Base-by-base conservation (phyloP, 2,888 invertebrate species). In the Lomographa bimaculata region DNA sequence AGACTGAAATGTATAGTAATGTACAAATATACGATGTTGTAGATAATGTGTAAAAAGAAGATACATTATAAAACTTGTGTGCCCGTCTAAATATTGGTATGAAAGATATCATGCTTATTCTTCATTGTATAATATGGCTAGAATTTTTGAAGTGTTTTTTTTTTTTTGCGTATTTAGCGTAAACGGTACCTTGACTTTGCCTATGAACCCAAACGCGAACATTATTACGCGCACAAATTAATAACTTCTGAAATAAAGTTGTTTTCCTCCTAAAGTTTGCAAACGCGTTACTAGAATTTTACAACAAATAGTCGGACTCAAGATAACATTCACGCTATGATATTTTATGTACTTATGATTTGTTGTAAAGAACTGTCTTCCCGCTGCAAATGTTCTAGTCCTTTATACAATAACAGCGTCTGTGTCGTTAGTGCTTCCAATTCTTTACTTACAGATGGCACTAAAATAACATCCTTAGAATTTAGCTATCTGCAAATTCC, bases 1-100 rank as follows among this genome's bases (percentile, higher is more conserved):
- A 76, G 81, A 81, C 80, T 81, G 81, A 80, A 69, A 71, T 76
- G 70, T 74, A 72, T 75, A 75, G 64, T 75, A 62, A 64, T 69
- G 71, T 76, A 76, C 71, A 73, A 68, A 71, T 72, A 64, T 71
- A 64, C 78, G 69, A 71, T 74, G 70, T 41, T 78, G 59, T 74
- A 73, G 71, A 75, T 66, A 66, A 49, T 64, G 61, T 79, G 74
- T 79, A 74, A 72, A 73, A 73, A 67, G 52, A 46, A 53, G 53
- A 51, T 63, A 50, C 55, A 54, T 51, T 63, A 66, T 50, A 50
- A 43, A 50, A 42, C 40, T 71, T 66, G 71, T 69, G 73, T 79
- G 79, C 60, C 69, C 69, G 68, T 64, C 65, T 35, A 39, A 42
- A 47, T 55, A 53, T 49, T 54, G 51, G 58, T 63, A 56, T 62